Conservation (phyloP, 1,140 invertebrate genomes). For the Drosophila rhopaloa region DNA sequence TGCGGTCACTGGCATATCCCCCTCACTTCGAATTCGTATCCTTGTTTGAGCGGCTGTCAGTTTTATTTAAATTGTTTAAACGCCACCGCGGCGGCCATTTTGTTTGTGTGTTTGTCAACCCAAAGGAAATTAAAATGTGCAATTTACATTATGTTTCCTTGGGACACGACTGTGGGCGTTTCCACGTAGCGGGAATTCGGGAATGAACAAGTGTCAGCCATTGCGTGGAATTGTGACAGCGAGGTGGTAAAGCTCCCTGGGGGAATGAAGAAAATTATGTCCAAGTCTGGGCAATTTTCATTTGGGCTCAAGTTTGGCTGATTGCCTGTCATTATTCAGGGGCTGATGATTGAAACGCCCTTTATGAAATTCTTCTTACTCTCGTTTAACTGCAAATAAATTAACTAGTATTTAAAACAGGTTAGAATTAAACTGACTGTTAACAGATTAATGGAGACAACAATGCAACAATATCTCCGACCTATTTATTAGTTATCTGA, state of each 20-base stretch:
- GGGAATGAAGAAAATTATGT: slow-evolving; percentile 17
- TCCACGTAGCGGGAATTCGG: slow-evolving; percentile 4
- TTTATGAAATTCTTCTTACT: not conserved
- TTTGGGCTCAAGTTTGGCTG: slow-evolving; percentile 12
- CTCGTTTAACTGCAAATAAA: slow-evolving; percentile 14
- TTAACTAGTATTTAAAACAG: not conserved
- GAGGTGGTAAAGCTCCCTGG: slow-evolving; percentile 1
- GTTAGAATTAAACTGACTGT: not conserved
- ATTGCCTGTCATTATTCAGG: slow-evolving; percentile 37
- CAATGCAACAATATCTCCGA: not conserved
- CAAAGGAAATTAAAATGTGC: slow-evolving; percentile 79
- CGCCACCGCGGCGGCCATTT: slow-evolving; percentile 58
- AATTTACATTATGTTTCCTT: slow-evolving; percentile 63
- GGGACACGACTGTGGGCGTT: slow-evolving; percentile 1
- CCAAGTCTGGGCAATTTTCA: slow-evolving; percentile 29
- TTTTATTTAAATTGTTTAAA: slow-evolving; percentile 75
- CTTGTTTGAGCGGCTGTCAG: slow-evolving; percentile 45
- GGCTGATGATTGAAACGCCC: not conserved
- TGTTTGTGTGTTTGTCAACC: slow-evolving; percentile 53
- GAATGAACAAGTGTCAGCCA: slow-evolving; percentile 29
- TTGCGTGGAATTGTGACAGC: slow-evolving; percentile 26
- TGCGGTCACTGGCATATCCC: slow-evolving; percentile 6
- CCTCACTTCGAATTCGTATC: not conserved
- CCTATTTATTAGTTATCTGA: too few species aligned
- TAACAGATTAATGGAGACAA: not conserved